Evolutionary conservation across 2,797 vertebrate genomes (phyloP), one percentile per base, ranked within the genome.

Genomic region (Tinamus major): DNA sequence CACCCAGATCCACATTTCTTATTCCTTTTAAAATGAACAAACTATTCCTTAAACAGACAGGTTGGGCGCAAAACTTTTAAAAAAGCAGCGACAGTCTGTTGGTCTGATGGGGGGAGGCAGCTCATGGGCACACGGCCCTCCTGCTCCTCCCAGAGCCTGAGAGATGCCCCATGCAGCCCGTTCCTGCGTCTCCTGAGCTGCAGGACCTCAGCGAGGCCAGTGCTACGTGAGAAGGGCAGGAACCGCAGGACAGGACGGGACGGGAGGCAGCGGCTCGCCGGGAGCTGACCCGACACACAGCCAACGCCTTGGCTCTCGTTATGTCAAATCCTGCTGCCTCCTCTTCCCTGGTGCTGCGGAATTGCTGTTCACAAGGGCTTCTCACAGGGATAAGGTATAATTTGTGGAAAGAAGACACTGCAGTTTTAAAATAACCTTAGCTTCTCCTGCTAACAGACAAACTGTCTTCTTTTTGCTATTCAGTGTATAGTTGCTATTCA

Each of bases 321-420:
- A 68, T 31, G 62, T 90, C 89, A 75, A 88, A 89, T 82, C 35
- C 15, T 24, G 27, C 91, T 62, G 64, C 75, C 74, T 90, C 49
- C 24, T 81, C 79, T 46, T 37, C 79, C 61, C 68, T 70, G 70
- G 23, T 86, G 91, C 29, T 0, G 3, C 65, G 58, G 62, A 78
- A 51, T n/a, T 44, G 39, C 10, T 41, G 39, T 21, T 55, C 37
- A 55, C 58, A 37, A 78, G 56, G 33, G 14, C 24, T 90, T 42
- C 79, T 39, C 63, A 51, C 62, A 63, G 58, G 80, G 62, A 35
- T 51, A 37, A 87, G 72, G 14, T 69, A 2, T 41, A 19, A 26
- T 31, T 69, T 70, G 46, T 63, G 9, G 20, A 46, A 79, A 42
- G 70, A 56, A 14, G 5, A 71, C 49, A 55, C 26, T 51, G 61